phyloP scores from a whole-genome alignment of 53 echinoderm and acorn worm species.

The Henricia sp. region DNA sequence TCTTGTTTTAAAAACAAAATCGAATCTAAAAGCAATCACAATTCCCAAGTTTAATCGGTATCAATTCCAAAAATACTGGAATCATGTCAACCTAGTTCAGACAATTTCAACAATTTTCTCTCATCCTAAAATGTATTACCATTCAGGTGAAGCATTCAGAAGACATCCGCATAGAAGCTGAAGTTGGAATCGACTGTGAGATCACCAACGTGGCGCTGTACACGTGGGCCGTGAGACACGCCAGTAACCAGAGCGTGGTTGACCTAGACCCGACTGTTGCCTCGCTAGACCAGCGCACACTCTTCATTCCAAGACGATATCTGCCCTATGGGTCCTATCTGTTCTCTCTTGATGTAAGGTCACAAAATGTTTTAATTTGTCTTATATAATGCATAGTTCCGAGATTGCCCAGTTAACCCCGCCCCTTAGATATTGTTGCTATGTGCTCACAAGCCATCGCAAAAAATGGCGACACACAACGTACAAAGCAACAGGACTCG shows the following conservation, averaged over 20 bases:
- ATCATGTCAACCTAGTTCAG: too few relatives aligned
- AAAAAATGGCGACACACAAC: too few relatives aligned
- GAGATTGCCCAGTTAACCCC: too few relatives aligned
- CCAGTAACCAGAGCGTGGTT: slow-evolving; percentile 38
- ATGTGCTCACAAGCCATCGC: too few relatives aligned
- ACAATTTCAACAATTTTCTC: too few relatives aligned
- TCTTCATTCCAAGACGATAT: slow-evolving; percentile 70
- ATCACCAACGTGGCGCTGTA: slow-evolving; percentile 70
- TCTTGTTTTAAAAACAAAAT: too few relatives aligned
- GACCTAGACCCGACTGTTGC: slow-evolving; percentile 27
- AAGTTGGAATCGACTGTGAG: slow-evolving; percentile 81
- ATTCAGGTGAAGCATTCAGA: slow-evolving; percentile 72
- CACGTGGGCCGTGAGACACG: slow-evolving; percentile 68
- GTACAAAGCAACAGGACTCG: too few relatives aligned
- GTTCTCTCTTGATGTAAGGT: slow-evolving; percentile 75
- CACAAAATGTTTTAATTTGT: not conserved
- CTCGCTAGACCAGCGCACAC: slow-evolving; percentile 69
- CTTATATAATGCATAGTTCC: not conserved
- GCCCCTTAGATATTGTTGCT: too few relatives aligned
- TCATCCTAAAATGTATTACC: not conserved
- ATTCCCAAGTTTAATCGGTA: too few relatives aligned
- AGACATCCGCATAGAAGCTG: slow-evolving; percentile 74
- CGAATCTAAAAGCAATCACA: too few relatives aligned
- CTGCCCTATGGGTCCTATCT: slow-evolving; percentile 70
- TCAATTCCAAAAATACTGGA: too few relatives aligned